Evolutionary conservation across 2,113 vertebrate genomes (phyloP), one percentile per base, ranked within the genome.

Genomic region (Microcebus ravelobensis): DNA sequence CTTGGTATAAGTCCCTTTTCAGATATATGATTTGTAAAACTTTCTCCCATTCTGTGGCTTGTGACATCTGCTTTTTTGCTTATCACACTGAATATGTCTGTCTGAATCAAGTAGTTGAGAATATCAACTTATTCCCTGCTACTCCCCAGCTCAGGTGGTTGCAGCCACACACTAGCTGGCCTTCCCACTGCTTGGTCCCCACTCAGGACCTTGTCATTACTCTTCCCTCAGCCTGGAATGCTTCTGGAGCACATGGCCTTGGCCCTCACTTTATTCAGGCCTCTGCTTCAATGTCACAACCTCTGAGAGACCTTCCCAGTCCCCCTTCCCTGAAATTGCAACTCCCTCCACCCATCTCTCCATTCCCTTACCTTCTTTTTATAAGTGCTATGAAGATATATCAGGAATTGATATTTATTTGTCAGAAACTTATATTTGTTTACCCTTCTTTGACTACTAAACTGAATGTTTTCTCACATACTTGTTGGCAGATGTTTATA

Each of bases 391-490:
- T 59, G 59, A 94, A 94, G 91, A 94, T 68, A 76, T 4, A 81
- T 68, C 50, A 76, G 76, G 36, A 82, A 68, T 68, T 76, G 74
- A 67, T 39, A 59, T 21, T 74, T 21, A 15, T 77, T 52, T 84
- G 59, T 86, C 20, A 68, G 88, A 92, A 92, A 55, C 13, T 67
- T 90, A 29, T 45, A 70, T 84, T 82, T 82, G 39, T 82, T 91
- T 94, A 57, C 57, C 57, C 87, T 93, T 94, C 65, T 86, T 82
- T 87, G 50, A 82, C 73, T 87, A 96, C 27, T 87, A 94, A 86
- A 81, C n/a, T 27, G 17, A 86, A 80, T 65, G 76, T 74, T 90
- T 94, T 82, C 92, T 91, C 67, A n/a, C 42, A 87, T 61, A 67
- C 52, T 87, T 94, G 68, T 31, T 76, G 87, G 27, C 11, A 48